phyloP scores from a whole-genome alignment of 2,113 vertebrate genomes.

The Rhabdomys dilectus region DNA sequence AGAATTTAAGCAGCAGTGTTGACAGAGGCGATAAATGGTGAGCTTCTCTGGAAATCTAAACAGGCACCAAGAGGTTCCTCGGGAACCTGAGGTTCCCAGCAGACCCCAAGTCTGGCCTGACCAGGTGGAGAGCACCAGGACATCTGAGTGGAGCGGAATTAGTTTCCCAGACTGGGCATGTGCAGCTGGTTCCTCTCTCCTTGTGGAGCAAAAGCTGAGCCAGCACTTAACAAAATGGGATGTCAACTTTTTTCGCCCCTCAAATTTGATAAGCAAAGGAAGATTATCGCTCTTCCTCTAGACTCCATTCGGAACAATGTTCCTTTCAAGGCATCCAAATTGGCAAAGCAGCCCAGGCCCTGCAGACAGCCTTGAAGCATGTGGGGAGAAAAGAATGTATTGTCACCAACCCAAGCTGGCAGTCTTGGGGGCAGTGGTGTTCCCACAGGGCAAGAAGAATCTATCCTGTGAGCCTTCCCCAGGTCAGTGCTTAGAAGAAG shows the following conservation, averaged over 20 bases:
- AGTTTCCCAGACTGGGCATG: background rate
- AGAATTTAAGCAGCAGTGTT: conserved; percentile 66
- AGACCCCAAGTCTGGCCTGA: background rate
- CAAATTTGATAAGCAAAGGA: conserved; percentile 76
- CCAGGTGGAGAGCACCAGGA: background rate
- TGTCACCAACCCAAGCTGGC: conserved; percentile 40
- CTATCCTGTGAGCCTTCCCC: background rate
- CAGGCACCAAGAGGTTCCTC: background rate
- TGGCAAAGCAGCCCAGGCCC: conserved; percentile 75
- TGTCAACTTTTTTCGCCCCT: conserved; percentile 83
- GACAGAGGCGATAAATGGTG: background rate
- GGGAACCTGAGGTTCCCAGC: background rate
- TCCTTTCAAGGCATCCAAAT: conserved; percentile 78
- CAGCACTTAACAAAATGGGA: conserved; percentile 74
- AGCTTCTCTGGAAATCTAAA: background rate
- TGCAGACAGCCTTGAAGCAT: conserved; percentile 74
- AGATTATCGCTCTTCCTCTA: conserved; percentile 82
- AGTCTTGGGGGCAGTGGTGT: background rate
- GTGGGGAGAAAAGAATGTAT: background rate
- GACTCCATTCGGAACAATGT: conserved; percentile 68
- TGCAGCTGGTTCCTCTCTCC: conserved; percentile 57
- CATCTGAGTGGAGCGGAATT: background rate
- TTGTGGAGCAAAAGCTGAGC: conserved; percentile 68
- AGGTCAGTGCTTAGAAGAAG: background rate
- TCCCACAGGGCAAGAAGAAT: background rate